phyloP scores from a whole-genome alignment of 2,797 vertebrate genomes.

The Podarcis lilfordi region DNA sequence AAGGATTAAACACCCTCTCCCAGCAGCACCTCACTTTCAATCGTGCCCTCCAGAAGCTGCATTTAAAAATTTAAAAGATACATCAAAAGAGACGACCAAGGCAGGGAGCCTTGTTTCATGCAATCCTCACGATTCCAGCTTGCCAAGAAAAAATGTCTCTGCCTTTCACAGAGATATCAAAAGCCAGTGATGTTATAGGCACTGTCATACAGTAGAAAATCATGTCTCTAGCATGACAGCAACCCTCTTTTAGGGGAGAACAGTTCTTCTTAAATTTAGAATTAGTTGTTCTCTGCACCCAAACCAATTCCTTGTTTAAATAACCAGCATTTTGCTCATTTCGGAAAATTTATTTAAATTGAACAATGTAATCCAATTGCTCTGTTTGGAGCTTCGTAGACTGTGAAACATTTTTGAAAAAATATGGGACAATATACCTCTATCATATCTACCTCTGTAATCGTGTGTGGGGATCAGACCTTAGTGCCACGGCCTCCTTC shows the following conservation, averaged over 20 bases:
- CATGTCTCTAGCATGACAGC: background rate
- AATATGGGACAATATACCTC: background rate
- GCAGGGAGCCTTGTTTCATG: background rate
- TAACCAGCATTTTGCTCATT: background rate
- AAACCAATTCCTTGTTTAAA: background rate
- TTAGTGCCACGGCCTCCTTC: background rate
- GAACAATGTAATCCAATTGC: background rate
- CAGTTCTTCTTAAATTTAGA: background rate
- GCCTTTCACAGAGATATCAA: background rate
- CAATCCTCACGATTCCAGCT: background rate
- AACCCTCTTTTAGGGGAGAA: background rate
- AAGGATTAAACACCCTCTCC: background rate
- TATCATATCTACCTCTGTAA: no score
- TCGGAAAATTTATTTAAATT: background rate
- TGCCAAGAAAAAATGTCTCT: background rate
- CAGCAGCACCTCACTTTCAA: background rate
- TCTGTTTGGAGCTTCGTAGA: background rate
- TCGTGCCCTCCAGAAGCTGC: background rate
- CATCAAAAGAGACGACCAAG: background rate
- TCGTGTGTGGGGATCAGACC: no score
- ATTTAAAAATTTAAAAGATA: background rate
- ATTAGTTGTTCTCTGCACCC: background rate
- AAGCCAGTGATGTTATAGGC: background rate
- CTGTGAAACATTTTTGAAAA: background rate
- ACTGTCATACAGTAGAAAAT: background rate